Evolutionary conservation across 2,113 vertebrate genomes (phyloP).

Genomic region (Haemorhous mexicanus): DNA sequence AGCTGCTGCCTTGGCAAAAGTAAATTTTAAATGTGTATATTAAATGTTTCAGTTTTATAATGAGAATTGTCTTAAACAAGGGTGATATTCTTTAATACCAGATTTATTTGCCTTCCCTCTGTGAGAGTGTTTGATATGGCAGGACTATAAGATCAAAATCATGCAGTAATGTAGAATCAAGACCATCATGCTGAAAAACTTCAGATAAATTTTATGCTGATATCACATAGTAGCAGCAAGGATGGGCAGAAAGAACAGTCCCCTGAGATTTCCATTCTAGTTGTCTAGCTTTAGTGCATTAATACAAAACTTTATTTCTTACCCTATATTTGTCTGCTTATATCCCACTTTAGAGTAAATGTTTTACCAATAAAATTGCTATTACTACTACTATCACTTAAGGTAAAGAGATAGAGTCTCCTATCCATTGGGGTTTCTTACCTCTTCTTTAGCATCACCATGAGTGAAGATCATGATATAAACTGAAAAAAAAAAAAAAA

Average conservation of each 20-base stretch:
- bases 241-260: background rate
- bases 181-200: background rate
- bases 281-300: background rate
- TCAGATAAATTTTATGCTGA: background rate
- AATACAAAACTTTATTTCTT: background rate
- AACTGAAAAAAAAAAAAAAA: background rate
- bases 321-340: background rate
- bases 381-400: background rate
- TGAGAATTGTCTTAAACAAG: background rate
- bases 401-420: background rate
- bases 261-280: background rate
- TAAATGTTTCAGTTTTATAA: background rate
- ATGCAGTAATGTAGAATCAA: background rate
- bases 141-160: background rate
- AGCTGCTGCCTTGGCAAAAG: conserved; percentile 18
- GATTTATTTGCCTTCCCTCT: background rate
- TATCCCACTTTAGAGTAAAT: background rate
- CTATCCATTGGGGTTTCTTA: background rate
- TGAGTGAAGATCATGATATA: background rate
- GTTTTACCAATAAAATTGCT: background rate
- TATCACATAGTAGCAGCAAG: background rate
- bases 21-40: conserved; percentile 10
- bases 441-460: background rate
- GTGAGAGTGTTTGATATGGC: background rate
- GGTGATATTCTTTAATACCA: background rate